These are phyloP conservation scores for Pammene aurita DNA, from an alignment of 2,888 invertebrate genomes.

Conservation along the genomic window DNA sequence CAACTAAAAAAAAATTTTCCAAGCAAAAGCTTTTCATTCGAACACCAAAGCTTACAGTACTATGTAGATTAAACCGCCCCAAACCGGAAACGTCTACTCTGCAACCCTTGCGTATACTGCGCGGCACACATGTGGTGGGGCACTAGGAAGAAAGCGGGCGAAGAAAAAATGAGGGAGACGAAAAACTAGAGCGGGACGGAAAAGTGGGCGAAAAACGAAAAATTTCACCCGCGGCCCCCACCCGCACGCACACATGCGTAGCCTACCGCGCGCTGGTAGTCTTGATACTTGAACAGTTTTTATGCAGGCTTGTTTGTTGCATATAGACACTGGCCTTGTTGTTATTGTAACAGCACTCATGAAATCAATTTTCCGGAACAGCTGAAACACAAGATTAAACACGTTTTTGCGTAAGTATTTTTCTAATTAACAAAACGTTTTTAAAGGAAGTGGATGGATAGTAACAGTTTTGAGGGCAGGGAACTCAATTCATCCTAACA, in stretches of 20 bases:
- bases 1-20: too few species aligned
- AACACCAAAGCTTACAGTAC: too few species aligned
- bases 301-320: background rate
- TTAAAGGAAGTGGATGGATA: too few species aligned
- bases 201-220: conserved; percentile 84
- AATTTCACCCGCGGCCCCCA: conserved; percentile 73
- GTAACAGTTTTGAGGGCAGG: too few species aligned
- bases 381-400: too few species aligned
- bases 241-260: conserved; percentile 76
- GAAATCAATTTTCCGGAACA: too few species aligned
- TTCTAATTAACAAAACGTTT: too few species aligned
- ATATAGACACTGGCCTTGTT: too few species aligned
- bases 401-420: too few species aligned
- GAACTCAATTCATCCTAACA: too few species aligned
- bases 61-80: background rate
- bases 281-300: conserved; percentile 59
- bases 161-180: conserved; percentile 83
- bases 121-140: conserved; percentile 83
- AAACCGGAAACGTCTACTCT: conserved; percentile 73
- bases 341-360: too few species aligned
- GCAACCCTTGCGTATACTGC: conserved; percentile 54
- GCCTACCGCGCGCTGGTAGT: conserved; percentile 45
- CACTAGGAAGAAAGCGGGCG: conserved; percentile 82
- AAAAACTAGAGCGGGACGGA: conserved; percentile 83
- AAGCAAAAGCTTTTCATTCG: too few species aligned